Base-by-base conservation (phyloP, 1,140 invertebrate genomes). In the Antheraea mylitta region DNA sequence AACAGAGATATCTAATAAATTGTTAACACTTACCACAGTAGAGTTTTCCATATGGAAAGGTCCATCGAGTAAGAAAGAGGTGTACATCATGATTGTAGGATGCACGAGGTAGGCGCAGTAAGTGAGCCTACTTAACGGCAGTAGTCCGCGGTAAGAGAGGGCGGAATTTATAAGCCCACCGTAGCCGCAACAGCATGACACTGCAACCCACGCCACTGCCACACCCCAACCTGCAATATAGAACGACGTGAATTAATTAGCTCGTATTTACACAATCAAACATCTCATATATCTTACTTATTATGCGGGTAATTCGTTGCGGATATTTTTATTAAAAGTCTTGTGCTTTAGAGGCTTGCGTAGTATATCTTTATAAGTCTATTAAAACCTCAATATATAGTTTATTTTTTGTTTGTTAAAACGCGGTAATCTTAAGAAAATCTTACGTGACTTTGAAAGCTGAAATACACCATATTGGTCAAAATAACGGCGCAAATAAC, bases 101-200 rank as follows among this genome's bases (percentile, higher is more conserved):
- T 99, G 98, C 13, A 98, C 94, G 30, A 99, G 94, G 87, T 98
- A 99, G 9, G 97, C 96, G 84, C 96, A 97, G 89, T 98, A 99
- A 0, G 97, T 98, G 45, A 99, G 94, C 64, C 97, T 94, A 74
- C 96, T 97, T n/a, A 98, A 92, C 0, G 98, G 97, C 74, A 97
- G 94, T 58, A 97, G 94, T 0, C 96, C 94, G 53, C 94, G 94
- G 86, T 97, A 97, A 0, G 97, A 97, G 18, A 99, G 92, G 19
- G 98, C 89, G 0, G 93, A 94, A 87, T 97, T 95, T 13, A 97
- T 89, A 30, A 95, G 93, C 59, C 95, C 95, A 59, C 96, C 96
- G 75, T 96, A 94, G 3, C 96, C 96, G 72, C 94, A 95, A 77
- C 95, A 95, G 79, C 97, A 98, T 22, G 96, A 96, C 18, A 97